phyloP scores from a whole-genome alignment of 2,797 vertebrate genomes.

The Anolis apletophallus region DNA sequence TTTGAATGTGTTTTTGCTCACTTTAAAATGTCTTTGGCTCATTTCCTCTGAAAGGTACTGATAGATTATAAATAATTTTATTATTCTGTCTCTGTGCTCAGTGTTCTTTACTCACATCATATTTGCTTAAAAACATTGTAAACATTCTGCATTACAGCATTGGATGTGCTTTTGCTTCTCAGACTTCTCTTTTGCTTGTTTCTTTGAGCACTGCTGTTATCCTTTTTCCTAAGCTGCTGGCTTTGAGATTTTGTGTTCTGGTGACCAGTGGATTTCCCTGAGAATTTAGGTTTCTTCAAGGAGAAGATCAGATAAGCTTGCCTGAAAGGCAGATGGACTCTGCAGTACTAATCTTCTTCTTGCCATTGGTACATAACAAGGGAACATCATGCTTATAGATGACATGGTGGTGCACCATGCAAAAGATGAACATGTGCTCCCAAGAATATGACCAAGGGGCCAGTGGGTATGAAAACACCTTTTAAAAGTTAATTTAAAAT shows the following conservation, averaged over 20 bases:
- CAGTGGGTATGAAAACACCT: not conserved
- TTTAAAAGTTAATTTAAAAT: not conserved
- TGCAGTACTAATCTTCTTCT: not conserved
- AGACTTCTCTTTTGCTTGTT: not conserved
- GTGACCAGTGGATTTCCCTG: not conserved
- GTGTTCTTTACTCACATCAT: not conserved
- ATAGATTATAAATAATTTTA: not conserved
- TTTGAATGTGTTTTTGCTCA: not conserved
- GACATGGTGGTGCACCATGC: too few species aligned
- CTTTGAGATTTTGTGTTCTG: not conserved
- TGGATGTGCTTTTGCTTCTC: not conserved
- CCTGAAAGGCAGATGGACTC: not conserved
- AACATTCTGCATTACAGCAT: not conserved
- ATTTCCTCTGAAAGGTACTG: not conserved
- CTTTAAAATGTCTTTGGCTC: not conserved
- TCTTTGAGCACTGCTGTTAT: not conserved
- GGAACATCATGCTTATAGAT: too few species aligned
- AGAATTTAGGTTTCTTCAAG: not conserved
- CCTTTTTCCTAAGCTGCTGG: not conserved
- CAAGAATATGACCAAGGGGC: not conserved
- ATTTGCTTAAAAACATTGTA: not conserved
- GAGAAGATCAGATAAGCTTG: not conserved
- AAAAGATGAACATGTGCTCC: not conserved
- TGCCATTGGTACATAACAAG: too few species aligned
- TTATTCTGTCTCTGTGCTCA: not conserved